Conservation (phyloP, 2,113 vertebrate genomes). For the Cisticola juncidis region DNA sequence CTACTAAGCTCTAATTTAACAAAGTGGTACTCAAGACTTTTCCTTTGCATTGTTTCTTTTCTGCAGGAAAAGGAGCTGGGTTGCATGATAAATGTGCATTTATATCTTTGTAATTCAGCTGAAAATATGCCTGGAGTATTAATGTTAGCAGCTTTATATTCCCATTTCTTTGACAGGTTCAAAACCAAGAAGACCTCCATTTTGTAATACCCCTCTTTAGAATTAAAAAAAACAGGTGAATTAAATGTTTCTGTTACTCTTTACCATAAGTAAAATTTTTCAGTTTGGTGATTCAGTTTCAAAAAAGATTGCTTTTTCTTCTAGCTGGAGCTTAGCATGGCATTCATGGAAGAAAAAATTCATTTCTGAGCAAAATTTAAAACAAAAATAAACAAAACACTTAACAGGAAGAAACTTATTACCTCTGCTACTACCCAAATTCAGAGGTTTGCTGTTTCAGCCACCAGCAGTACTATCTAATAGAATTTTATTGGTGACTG, state of each 20-base stretch:
- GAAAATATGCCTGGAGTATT: background rate
- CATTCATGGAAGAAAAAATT: background rate
- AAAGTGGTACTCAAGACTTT: background rate
- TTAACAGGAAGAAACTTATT: background rate
- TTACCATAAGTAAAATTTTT: background rate
- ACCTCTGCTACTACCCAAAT: rapidly evolving
- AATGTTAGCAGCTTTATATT: background rate
- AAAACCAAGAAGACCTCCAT: background rate
- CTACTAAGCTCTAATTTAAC: background rate
- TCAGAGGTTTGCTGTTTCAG: background rate
- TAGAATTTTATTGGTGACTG: background rate
- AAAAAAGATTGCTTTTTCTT: background rate
- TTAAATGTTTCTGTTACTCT: background rate
- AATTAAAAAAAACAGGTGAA: background rate
- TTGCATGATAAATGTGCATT: background rate
- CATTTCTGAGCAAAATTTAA: background rate
- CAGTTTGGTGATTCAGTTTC: background rate
- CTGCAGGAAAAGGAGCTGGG: background rate
- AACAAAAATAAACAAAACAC: background rate
- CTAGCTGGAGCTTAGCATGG: background rate
- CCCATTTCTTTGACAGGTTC: background rate
- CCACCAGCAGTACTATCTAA: background rate
- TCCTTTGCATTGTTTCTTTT: background rate
- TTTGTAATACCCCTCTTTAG: background rate
- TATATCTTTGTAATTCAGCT: background rate